Conservation (phyloP, 2,888 invertebrate genomes). For the Anoplius nigerrimus region DNA sequence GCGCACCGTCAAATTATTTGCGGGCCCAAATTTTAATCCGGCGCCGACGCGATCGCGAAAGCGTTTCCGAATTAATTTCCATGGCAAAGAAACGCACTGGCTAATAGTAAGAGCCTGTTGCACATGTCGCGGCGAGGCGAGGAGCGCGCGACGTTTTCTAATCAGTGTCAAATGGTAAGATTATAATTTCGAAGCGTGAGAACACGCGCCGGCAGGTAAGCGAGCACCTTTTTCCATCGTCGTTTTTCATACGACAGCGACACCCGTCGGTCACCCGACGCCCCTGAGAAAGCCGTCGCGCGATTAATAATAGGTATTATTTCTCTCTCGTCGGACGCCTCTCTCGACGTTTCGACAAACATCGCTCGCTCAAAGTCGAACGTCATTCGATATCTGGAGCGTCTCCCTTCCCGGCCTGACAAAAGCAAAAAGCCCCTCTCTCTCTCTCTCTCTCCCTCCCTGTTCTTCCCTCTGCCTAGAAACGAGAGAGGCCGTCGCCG, state of each 20-base stretch:
- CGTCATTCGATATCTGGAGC: background rate
- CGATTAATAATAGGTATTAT: constrained; percentile 14
- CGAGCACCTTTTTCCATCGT: constrained; percentile 8
- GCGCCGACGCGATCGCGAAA: too few relatives aligned
- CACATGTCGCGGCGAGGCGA: too few relatives aligned
- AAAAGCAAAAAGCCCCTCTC: background rate
- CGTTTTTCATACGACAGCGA: constrained; percentile 1
- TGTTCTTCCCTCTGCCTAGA: background rate
- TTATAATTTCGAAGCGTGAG: constrained; percentile 21
- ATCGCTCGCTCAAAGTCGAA: constrained; percentile 10
- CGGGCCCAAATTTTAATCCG: too few relatives aligned
- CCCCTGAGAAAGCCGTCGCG: constrained; percentile 16
- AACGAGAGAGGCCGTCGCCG: background rate
- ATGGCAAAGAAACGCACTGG: too few relatives aligned
- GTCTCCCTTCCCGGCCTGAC: background rate
- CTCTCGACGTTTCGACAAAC: constrained; percentile 32
- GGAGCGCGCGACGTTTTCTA: too few relatives aligned
- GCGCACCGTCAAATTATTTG: too few relatives aligned
- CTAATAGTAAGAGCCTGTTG: too few relatives aligned
- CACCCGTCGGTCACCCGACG: constrained; percentile 16
- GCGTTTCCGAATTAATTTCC: too few relatives aligned
- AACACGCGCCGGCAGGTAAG: background rate
- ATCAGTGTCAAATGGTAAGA: constrained; percentile 15
- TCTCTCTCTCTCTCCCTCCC: constrained; percentile 2
- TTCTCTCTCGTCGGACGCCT: constrained; percentile 7